Evolutionary conservation across 2,113 vertebrate species (phyloP), one percentile per base, ranked within the genome.

Genomic region (Ranitomeya variabilis): DNA sequence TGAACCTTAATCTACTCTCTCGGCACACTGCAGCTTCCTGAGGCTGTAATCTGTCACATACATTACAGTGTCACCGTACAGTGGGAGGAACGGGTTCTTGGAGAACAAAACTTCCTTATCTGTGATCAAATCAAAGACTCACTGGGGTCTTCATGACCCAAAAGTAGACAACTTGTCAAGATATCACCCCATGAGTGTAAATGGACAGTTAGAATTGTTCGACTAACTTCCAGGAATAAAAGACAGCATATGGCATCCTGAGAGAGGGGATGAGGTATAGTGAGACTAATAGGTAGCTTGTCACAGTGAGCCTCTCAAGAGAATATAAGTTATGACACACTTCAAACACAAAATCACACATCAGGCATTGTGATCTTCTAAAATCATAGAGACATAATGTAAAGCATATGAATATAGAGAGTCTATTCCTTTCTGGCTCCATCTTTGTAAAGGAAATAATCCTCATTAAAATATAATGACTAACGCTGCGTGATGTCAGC

Each of bases 31-130:
- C 74, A 55, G 73, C 71, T 78, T 89, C 87, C 87, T 84, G n/a
- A 79, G 81, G 87, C 87, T 79, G 73, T 69, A 69, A 89, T 89
- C 87, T 89, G 82, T 85, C 87, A 89, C 87, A 85, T 85, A 89
- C 71, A 85, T 85, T 85, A 89, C 73, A 78, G 18, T 78, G 62
- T 85, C 82, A 89, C 81, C 87, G 82, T 85, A 82, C 81, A 79
- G 71, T 85, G 52, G 87, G 87, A 89, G 81, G 82, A 71, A 66
- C 59, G 37, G 51, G 55, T 19, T 64, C 37, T 45, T 13, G 62
- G 51, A 55, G 67, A 45, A 85, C 15, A 74, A 12, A 85, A 76
- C 26, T 86, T 59, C 69, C 59, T 59, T 59, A 45, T 60, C 73
- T 52, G 19, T 86, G 59, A 78, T 62, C 21, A 52, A 52, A 62